Percentiles rank a stretch among this genome's conserved stretches.
Conservation (phyloP, 2,797 vertebrate genomes). For the Natrix natrix region DNA sequence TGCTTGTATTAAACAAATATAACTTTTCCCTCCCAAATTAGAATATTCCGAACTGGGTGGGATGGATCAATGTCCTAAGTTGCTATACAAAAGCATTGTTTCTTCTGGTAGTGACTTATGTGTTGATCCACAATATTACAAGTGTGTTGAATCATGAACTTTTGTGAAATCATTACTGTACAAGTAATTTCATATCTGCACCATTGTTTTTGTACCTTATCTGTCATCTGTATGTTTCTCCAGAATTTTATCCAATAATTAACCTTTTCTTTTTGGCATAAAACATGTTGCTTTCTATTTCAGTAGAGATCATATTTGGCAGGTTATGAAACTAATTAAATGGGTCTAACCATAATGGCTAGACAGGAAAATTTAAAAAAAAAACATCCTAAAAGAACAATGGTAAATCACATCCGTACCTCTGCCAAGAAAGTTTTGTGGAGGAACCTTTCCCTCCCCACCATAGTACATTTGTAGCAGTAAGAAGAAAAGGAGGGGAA, state of each 20-base stretch:
- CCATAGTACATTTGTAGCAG: not conserved
- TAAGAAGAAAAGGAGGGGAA: not conserved
- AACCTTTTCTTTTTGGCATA: conserved; percentile 47
- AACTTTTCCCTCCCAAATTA: not conserved
- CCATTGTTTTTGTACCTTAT: not conserved
- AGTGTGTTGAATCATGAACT: not conserved
- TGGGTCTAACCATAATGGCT: conserved; percentile 9
- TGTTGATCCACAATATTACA: not conserved
- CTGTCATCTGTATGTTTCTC: not conserved
- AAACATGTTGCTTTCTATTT: conserved; percentile 36
- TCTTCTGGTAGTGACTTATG: not conserved
- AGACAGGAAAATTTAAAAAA: not conserved
- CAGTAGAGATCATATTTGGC: conserved; percentile 43
- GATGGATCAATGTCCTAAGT: not conserved
- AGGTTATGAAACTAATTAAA: conserved; percentile 34
- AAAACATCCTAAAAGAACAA: not conserved
- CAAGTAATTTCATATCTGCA: not conserved
- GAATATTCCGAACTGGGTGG: not conserved
- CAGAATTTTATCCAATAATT: conserved; percentile 44
- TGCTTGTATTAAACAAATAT: not conserved
- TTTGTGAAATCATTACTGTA: not conserved
- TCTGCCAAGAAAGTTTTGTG: not conserved
- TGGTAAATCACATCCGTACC: not conserved
- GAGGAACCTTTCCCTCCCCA: not conserved
- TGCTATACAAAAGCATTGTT: not conserved